Percentiles rank a stretch among this genome's conserved stretches.
phyloP scores from a whole-genome alignment of 37 sponge, comb jelly and placozoan genomes.

The Bolinopsis microptera region DNA sequence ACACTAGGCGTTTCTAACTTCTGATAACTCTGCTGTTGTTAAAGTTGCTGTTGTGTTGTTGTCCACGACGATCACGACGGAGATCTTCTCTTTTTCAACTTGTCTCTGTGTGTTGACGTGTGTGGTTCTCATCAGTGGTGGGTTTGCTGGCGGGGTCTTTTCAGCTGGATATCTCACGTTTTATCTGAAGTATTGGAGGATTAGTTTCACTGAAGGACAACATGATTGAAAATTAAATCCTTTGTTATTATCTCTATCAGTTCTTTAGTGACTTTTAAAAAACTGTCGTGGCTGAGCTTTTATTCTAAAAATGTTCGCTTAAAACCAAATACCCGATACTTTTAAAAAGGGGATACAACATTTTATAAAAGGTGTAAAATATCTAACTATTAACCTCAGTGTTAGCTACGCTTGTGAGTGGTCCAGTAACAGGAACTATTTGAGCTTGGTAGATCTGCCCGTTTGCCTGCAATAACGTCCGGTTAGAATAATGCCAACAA shows the following conservation, averaged over 20 bases:
- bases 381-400: constrained; percentile 52
- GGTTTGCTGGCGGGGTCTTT: neutral
- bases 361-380: no score
- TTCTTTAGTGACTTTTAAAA: no score
- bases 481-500: no score
- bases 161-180: constrained; percentile 57
- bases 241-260: no score
- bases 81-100: neutral
- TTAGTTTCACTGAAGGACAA: no score
- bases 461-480: constrained; percentile 12
- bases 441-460: constrained; percentile 66
- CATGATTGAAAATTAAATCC: no score
- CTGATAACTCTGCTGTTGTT: neutral
- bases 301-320: no score
- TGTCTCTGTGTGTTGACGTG: neutral
- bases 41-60: neutral
- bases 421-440: constrained; percentile 51
- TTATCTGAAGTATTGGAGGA: neutral
- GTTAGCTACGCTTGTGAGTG: neutral
- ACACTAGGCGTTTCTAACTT: neutral
- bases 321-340: no score
- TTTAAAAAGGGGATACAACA: no score
- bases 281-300: no score
- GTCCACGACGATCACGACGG: neutral
- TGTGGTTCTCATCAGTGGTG: neutral